Evolutionary conservation across 2,888 invertebrate species (phyloP).

Genomic region (Pogonocherus hispidulus): DNA sequence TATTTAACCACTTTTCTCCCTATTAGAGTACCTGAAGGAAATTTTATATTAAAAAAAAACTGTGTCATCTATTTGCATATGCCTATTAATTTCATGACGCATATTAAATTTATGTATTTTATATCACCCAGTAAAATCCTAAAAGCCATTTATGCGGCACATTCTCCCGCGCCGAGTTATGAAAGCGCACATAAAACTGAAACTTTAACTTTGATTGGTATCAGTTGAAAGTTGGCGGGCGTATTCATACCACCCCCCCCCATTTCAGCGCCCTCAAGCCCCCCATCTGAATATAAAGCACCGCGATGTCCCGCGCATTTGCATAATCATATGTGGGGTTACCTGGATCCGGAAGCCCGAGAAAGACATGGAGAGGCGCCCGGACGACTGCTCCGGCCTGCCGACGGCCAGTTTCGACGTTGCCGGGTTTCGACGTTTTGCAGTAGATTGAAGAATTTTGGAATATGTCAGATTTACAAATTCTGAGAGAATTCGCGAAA

Average conservation of each 20-base stretch:
- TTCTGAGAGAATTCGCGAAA: too few relatives aligned
- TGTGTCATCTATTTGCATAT: too few relatives aligned
- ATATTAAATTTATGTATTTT: too few relatives aligned
- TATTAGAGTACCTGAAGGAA: too few relatives aligned
- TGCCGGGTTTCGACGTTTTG: background rate
- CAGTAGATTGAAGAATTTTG: too few relatives aligned
- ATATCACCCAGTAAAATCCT: too few relatives aligned
- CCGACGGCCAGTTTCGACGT: background rate
- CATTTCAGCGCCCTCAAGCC: conserved; percentile 62
- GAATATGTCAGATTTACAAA: too few relatives aligned
- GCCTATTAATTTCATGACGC: too few relatives aligned
- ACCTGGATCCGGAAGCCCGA: conserved; percentile 17
- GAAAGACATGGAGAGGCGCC: conserved; percentile 72
- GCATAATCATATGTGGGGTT: conserved; percentile 61
- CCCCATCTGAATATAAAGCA: conserved; percentile 64
- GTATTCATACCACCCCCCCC: conserved; percentile 49
- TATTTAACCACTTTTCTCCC: too few relatives aligned
- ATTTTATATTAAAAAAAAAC: too few relatives aligned
- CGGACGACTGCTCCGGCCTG: conserved; percentile 54
- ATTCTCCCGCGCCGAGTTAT: conserved; percentile 59
- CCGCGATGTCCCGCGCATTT: conserved; percentile 52
- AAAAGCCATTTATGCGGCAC: conserved; percentile 57
- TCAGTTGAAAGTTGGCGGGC: conserved; percentile 61
- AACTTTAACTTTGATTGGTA: conserved; percentile 63
- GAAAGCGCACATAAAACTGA: conserved; percentile 63